A percentile compares a stretch with the other conserved stretches of the same genome.
Evolutionary conservation across 2,113 vertebrate species (phyloP).

Genomic region (Poeciliopsis turrubarensis): DNA sequence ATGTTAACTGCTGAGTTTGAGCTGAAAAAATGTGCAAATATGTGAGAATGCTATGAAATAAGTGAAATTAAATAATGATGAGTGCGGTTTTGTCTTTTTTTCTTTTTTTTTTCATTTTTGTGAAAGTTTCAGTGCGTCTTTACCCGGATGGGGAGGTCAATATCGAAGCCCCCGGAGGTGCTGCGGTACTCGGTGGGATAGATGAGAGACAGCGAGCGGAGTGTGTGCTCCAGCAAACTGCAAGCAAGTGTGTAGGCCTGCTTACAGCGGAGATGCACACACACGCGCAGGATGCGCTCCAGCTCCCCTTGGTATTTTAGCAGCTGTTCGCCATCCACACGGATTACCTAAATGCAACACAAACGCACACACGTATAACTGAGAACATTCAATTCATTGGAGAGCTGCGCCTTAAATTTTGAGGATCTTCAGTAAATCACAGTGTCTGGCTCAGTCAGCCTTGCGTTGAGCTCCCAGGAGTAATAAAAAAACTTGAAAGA

Average conservation of each 20-base stretch:
- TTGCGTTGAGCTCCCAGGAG: conserved; percentile 52
- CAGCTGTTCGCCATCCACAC: conserved; percentile 95
- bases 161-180: conserved; percentile 88
- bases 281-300: conserved; percentile 88
- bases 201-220: conserved; percentile 93
- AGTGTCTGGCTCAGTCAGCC: conserved; percentile 51
- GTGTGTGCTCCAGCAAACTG: conserved; percentile 93
- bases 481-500: conserved; percentile 71
- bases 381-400: conserved; percentile 28
- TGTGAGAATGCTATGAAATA: neutral
- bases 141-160: conserved; percentile 71
- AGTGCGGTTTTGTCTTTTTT: neutral
- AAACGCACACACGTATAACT: conserved; percentile 16
- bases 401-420: conserved; percentile 64
- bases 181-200: conserved; percentile 98
- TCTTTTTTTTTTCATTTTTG: neutral
- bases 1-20: neutral
- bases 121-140: neutral
- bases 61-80: neutral
- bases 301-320: conserved; percentile 90
- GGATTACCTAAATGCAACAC: conserved; percentile 85
- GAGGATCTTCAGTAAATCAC: conserved; percentile 61
- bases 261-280: conserved; percentile 91
- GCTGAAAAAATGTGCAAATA: neutral
- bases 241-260: conserved; percentile 94